phyloP scores from a whole-genome alignment of 2,797 vertebrate genomes.

The Hylomyscus alleni region DNA sequence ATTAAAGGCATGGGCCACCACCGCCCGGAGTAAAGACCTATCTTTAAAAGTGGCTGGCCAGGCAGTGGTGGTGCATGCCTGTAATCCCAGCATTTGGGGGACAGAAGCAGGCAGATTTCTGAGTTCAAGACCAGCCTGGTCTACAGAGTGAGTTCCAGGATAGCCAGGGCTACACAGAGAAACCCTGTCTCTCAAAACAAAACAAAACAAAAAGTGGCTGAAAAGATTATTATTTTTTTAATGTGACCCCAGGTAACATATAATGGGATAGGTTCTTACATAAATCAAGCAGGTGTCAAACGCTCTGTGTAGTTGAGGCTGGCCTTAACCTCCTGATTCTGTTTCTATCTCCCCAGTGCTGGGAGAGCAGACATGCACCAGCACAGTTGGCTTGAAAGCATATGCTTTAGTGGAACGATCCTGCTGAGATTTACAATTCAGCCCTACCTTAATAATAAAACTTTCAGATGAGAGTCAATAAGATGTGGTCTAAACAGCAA shows the following conservation, averaged over 20 bases:
- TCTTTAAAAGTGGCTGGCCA: no score
- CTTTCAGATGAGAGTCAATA: slow-evolving; percentile 11
- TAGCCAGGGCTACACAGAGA: no score
- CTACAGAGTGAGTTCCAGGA: no score
- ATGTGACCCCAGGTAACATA: neutral
- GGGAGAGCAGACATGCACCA: neutral
- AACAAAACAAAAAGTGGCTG: neutral
- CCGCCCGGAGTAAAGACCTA: neutral
- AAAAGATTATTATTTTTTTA: neutral
- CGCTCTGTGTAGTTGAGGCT: neutral
- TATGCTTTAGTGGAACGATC: slow-evolving; percentile 10
- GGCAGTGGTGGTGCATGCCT: no score
- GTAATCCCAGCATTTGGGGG: no score
- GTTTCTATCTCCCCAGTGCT: neutral
- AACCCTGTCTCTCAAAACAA: no score
- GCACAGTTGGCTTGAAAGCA: neutral
- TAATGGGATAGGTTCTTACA: neutral
- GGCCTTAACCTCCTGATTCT: neutral
- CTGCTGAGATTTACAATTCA: neutral
- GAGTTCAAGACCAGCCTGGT: no score
- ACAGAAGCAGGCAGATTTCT: no score
- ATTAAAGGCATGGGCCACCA: no score
- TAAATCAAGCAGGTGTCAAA: neutral
- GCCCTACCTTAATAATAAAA: slow-evolving; percentile 42
- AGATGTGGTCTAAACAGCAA: neutral